A percentile compares a stretch with the other conserved stretches of the same genome.
These are phyloP conservation scores for Artibeus lituratus DNA, from an alignment of 2,797 vertebrate genomes.

Conservation along the genomic window DNA sequence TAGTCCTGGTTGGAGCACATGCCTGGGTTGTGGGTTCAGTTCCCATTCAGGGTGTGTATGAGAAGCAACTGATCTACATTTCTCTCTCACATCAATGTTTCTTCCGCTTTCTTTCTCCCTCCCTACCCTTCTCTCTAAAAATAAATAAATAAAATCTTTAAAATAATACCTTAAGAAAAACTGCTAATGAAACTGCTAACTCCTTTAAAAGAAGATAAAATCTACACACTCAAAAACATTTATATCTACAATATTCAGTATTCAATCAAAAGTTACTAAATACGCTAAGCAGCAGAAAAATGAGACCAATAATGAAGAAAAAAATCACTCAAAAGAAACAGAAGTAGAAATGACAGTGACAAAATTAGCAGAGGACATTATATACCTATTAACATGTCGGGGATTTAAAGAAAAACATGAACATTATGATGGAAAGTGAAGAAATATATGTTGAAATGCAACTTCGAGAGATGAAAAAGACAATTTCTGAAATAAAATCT, in stretches of 20 bases:
- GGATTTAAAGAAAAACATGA: not conserved
- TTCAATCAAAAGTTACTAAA: not conserved
- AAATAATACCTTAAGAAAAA: too few relatives aligned
- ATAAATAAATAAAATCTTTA: not conserved
- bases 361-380: not conserved
- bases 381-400: not conserved
- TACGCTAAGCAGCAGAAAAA: not conserved
- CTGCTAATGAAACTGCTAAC: too few relatives aligned
- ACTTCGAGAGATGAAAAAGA: not conserved
- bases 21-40: too few relatives aligned
- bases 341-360: not conserved
- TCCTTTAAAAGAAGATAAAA: not conserved
- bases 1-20: too few relatives aligned
- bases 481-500: constrained; percentile 32
- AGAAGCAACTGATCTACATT: not conserved
- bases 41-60: too few relatives aligned
- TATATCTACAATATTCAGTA: not conserved
- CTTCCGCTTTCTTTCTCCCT: not conserved
- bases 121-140: not conserved
- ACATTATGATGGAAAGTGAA: not conserved
- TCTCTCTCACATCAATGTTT: not conserved
- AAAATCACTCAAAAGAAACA: not conserved
- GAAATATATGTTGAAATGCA: not conserved
- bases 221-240: not conserved
- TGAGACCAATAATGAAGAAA: not conserved